Evolutionary conservation across 2,797 vertebrate genomes (phyloP), one percentile per base, ranked within the genome.

Genomic region (Spondyliosoma cantharus): DNA sequence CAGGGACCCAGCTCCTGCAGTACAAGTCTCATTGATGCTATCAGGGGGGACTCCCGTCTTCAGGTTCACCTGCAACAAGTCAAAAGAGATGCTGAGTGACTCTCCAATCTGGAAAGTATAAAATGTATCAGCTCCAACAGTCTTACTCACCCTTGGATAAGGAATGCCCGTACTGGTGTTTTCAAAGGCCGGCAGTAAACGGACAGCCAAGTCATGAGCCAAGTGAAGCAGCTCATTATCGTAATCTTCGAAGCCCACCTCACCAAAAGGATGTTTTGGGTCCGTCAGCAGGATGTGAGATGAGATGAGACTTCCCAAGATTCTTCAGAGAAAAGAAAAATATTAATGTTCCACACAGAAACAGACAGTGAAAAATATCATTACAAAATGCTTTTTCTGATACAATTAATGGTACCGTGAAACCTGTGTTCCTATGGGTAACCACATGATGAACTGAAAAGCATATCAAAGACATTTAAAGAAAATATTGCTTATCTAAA

Each of bases 101-200:
- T 12, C 25, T 42, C 43, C 17, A 25, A 0, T n/a, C 13, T 73
- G 56, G 27, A 50, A 14, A 52, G 22, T 8, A 6, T 5, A 8
- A 15, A 14, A 3, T 8, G 19, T 19, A 46, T 52, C 17, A 48
- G 27, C n/a, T 22, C 42, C 37, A 59, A 7, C 7, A 42, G 60
- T 19, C 43, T 37, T 14, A 64, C 93, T 93, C 87, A 99, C 98
- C 94, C 98, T 95, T 64, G 98, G 97, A 59, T 97, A 97, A 0
- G 98, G 98, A 83, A 99, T 99, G 43, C 98, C 98, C 0, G 98
- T 99, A 91, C 95, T 96, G 83, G 98, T 99, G 96, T 99, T 99
- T 89, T 99, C 97, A 61, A 99, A 99, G 78, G 98, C 98, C 1
- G 98, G 98, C 3, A 99, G 96, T 15, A 99, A 93, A 64, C 98